Conservation (phyloP, 2,888 invertebrate species). For the Drosophila greeni region DNA sequence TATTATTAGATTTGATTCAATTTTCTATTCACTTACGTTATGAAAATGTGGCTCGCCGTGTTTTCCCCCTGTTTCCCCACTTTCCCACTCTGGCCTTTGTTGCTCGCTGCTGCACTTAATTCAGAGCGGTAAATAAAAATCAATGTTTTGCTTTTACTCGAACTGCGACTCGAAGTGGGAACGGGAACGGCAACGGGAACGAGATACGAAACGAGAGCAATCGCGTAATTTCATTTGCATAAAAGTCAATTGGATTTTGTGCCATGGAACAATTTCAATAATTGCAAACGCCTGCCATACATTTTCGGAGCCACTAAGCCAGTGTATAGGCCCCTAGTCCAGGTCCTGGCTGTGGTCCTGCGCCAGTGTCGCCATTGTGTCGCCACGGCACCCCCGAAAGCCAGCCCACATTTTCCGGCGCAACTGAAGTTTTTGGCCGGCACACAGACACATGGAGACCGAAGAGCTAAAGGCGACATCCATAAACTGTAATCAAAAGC, state of each 20-base stretch:
- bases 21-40: conserved; percentile 74
- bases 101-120: conserved; percentile 60
- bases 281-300: conserved; percentile 50
- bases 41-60: conserved; percentile 65
- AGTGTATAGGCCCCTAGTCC: conserved; percentile 23
- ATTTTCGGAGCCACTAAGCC: conserved; percentile 31
- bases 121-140: conserved; percentile 67
- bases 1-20: conserved; percentile 74
- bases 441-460: conserved; percentile 25
- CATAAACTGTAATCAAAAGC: conserved; percentile 74
- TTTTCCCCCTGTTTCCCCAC: conserved; percentile 10
- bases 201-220: conserved; percentile 46
- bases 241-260: conserved; percentile 68
- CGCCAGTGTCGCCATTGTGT: conserved; percentile 56
- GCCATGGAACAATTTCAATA: conserved; percentile 63
- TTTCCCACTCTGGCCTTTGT: not conserved
- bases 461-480: conserved; percentile 67
- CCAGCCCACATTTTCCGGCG: conserved; percentile 43
- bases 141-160: conserved; percentile 59
- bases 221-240: conserved; percentile 69
- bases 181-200: conserved; percentile 1
- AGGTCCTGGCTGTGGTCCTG: conserved; percentile 11
- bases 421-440: conserved; percentile 51
- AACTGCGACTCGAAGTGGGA: conserved; percentile 12
- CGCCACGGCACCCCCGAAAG: conserved; percentile 54